Conservation (phyloP, 2,113 vertebrate genomes). For the Planiliza haematocheilus region DNA sequence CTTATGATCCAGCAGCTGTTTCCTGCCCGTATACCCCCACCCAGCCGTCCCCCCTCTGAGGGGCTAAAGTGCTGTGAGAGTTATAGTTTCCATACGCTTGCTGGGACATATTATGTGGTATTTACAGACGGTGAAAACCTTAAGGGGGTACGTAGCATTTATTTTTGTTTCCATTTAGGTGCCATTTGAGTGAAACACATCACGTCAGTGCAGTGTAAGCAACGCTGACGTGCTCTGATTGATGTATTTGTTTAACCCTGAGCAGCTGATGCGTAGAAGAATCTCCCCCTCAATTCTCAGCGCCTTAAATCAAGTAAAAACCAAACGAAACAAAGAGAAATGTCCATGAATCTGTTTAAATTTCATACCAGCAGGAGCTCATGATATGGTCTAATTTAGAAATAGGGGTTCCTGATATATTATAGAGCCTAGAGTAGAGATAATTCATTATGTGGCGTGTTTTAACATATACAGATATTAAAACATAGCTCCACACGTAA, state of each 20-base stretch:
- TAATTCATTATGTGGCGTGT: too few relatives aligned
- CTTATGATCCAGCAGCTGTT: constrained; percentile 70
- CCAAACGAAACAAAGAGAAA: neutral
- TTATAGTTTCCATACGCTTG: constrained; percentile 59
- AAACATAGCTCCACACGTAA: too few relatives aligned
- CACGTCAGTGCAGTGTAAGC: neutral
- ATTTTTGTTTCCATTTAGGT: constrained; percentile 16
- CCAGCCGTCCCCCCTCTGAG: constrained; percentile 8
- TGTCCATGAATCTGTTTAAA: too few relatives aligned
- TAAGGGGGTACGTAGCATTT: neutral
- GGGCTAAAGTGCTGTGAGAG: constrained; percentile 33
- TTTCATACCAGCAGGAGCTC: too few relatives aligned
- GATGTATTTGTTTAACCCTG: constrained; percentile 13
- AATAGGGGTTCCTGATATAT: too few relatives aligned
- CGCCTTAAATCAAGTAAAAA: neutral
- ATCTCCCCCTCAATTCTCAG: neutral
- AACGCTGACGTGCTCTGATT: neutral
- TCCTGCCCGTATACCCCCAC: constrained; percentile 67
- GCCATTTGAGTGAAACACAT: neutral
- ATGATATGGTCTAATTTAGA: too few relatives aligned
- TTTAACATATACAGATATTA: too few relatives aligned
- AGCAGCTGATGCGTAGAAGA: neutral
- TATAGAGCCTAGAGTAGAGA: too few relatives aligned
- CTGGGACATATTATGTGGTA: constrained; percentile 22
- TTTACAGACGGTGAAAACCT: constrained; percentile 50